A percentile compares a stretch with the other conserved stretches of the same genome.
Evolutionary conservation across 2,113 vertebrate genomes (phyloP).

Genomic region (Nestor notabilis): DNA sequence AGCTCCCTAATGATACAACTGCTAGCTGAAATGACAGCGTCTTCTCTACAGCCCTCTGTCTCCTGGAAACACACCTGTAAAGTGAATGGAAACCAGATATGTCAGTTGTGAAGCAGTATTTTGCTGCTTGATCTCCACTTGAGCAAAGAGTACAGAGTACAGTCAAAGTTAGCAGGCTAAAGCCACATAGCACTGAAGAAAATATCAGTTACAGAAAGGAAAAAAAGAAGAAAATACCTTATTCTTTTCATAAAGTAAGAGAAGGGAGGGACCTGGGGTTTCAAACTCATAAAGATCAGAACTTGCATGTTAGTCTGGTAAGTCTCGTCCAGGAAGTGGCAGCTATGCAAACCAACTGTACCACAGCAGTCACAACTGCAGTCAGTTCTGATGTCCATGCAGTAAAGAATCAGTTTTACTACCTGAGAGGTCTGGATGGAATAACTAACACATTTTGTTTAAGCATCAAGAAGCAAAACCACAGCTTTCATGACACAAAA

Average conservation of each 20-base stretch:
- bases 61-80: background rate
- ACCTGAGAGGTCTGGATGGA: too few relatives aligned
- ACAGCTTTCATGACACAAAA: background rate
- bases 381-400: rapidly evolving
- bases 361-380: background rate
- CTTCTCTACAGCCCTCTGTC: background rate
- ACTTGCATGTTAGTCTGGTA: too few relatives aligned
- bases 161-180: background rate
- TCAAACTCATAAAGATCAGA: background rate
- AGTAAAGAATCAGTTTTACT: background rate
- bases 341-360: background rate
- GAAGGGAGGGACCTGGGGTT: background rate
- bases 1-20: background rate
- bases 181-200: background rate
- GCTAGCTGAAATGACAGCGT: background rate
- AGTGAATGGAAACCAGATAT: background rate
- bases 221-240: background rate
- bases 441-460: background rate
- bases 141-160: too few relatives aligned
- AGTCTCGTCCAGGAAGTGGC: background rate
- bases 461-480: background rate
- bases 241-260: background rate
- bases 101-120: background rate
- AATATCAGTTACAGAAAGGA: background rate
- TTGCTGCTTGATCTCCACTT: background rate